Conservation (phyloP, 2,888 invertebrate species). For the Nymphalis c-album region DNA sequence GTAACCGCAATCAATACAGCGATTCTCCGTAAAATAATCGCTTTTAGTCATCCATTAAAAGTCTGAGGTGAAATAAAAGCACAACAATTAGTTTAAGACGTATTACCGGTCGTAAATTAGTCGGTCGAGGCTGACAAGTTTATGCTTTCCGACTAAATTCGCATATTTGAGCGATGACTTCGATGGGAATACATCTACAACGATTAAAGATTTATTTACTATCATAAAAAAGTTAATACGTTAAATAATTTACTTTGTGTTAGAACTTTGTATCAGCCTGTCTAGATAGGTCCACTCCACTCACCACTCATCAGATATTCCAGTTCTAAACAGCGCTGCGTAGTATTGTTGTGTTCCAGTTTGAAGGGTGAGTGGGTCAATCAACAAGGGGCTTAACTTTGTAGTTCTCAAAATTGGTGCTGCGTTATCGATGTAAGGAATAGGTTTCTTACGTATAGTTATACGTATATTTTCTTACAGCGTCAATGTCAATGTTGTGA, state of each 20-base stretch:
- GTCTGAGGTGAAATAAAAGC: constrained; percentile 22
- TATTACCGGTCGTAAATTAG: constrained; percentile 46
- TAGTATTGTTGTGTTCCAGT: too few species aligned
- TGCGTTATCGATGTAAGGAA: too few species aligned
- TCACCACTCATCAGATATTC: too few species aligned
- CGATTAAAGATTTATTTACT: constrained; percentile 17
- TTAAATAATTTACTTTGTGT: too few species aligned
- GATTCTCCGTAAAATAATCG: not conserved
- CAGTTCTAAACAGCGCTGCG: too few species aligned
- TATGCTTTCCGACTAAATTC: constrained; percentile 43
- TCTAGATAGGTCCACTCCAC: not conserved
- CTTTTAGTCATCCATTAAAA: constrained; percentile 19
- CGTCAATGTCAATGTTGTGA: too few species aligned
- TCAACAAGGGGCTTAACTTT: too few species aligned
- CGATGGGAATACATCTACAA: constrained; percentile 26
- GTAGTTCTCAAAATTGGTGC: too few species aligned
- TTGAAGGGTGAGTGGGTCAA: too few species aligned
- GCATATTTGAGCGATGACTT: constrained; percentile 43
- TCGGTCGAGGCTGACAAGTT: constrained; percentile 33
- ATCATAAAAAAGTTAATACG: not conserved
- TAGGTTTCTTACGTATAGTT: too few species aligned
- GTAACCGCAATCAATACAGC: constrained; percentile 1
- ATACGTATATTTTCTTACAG: too few species aligned
- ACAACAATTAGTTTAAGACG: constrained; percentile 37
- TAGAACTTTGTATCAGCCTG: too few species aligned